Evolutionary conservation across 2,113 vertebrate species (phyloP).

Genomic region (Lycocorax pyrrhopterus): DNA sequence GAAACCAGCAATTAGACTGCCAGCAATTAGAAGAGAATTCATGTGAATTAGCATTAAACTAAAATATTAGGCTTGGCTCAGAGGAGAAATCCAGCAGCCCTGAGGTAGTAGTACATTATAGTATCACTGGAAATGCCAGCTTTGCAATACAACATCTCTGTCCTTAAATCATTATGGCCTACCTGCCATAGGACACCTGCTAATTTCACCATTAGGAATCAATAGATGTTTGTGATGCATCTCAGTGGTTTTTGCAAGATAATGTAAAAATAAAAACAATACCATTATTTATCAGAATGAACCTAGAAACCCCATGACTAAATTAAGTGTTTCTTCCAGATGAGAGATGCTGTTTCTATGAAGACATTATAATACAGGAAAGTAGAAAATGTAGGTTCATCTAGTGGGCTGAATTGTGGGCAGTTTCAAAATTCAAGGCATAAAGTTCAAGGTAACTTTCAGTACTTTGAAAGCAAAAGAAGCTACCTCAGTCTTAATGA

Average conservation of each 20-base stretch:
- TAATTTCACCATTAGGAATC: neutral
- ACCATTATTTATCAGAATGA: neutral
- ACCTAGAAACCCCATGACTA: neutral
- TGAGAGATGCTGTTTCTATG: neutral
- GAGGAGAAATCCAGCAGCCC: neutral
- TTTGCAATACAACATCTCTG: neutral
- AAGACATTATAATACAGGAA: neutral
- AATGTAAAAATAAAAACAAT: neutral
- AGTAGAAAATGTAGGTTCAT: neutral
- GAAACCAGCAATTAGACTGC: neutral
- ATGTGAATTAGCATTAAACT: neutral
- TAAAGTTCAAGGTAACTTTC: neutral
- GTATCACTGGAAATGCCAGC: neutral
- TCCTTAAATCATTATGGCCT: neutral
- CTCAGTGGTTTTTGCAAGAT: neutral
- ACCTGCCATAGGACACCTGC: neutral
- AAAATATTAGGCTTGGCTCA: neutral
- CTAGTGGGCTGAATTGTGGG: neutral
- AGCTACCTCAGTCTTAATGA: neutral
- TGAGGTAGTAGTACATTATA: neutral
- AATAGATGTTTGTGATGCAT: neutral
- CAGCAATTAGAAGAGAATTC: neutral
- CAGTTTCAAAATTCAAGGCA: neutral
- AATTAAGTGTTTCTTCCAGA: neutral
- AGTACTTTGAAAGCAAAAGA: neutral